Percentiles rank a stretch among this genome's conserved stretches.
Evolutionary conservation across 2,888 invertebrate species (phyloP).

Genomic region (Bugula neritina): DNA sequence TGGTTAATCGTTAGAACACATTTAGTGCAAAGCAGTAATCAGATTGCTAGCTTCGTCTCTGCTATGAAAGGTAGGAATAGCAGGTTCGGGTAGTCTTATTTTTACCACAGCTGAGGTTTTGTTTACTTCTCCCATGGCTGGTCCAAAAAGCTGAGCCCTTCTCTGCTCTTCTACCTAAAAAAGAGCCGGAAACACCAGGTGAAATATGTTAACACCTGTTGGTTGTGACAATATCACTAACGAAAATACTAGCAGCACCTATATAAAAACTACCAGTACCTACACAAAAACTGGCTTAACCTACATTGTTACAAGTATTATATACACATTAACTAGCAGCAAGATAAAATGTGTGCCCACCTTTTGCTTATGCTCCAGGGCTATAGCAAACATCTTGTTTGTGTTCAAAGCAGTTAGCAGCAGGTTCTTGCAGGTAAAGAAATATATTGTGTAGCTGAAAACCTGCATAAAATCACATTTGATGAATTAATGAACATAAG

Average conservation of each 20-base stretch:
- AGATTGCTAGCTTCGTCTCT: not conserved
- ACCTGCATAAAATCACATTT: conserved; percentile 9
- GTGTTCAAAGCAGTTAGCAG: conserved; percentile 22
- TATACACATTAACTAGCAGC: not conserved
- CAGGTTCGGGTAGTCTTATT: not conserved
- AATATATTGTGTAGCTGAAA: conserved; percentile 21
- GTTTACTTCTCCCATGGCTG: not conserved
- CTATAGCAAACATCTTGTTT: conserved; percentile 19
- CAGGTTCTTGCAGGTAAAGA: conserved; percentile 26
- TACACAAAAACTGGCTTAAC: no score
- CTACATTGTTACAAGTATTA: no score
- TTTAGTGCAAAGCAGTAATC: not conserved
- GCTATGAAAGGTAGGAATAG: not conserved
- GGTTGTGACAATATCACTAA: not conserved
- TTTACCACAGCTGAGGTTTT: not conserved
- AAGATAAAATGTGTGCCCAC: not conserved
- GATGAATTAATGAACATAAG: no score
- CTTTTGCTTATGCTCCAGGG: conserved; percentile 4
- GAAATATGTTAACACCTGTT: no score
- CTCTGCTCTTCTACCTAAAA: conserved; percentile 4
- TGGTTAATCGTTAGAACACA: no score
- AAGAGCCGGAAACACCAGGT: no score
- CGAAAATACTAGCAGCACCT: no score
- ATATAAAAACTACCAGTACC: no score
- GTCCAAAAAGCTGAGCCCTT: not conserved